Base-by-base conservation (phyloP, 1,140 invertebrate species). In the Drosophila varians region DNA sequence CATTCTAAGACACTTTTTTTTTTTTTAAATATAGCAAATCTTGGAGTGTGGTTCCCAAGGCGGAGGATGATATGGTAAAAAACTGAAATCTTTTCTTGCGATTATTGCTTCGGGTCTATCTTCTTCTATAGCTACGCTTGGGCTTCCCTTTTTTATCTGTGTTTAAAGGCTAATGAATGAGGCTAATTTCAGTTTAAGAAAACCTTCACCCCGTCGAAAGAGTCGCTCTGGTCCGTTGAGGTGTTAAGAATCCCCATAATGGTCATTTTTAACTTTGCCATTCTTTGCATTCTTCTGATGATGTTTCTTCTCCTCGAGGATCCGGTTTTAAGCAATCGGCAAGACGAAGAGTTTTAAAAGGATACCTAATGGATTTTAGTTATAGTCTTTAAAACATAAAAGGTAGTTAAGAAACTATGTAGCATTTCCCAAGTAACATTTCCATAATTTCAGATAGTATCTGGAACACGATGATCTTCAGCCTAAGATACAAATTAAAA, bases 281-380 rank as follows among this genome's bases (percentile, higher is more conserved):
- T 62, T 11, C 28, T 62, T 19, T 62, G 28, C 42, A 62, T 62
- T 23, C 60, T 62, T 11, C 2, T 60, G 26, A 62, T 62, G 60
- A 62, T 62, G 60, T 62, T 60, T 42, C 60, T 55, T 6, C n/a
- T 62, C n/a, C 23, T 62, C 9, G 56, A 55, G 40, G 21, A 25
- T 25, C 9, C 16, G 25, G 38, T 42, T 42, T 6, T 9, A 11
- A 42, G 18, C 8, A 18, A 42, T 42, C 38, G 36, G 12, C n/a
- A 38, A 38, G 36, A 38, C 16, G 36, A 8, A 7, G 36, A 38
- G 5, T 4, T 38, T 12, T 38, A 38, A 31, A n/a, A 4, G 11
- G 28, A 31, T 31, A 31, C n/a, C n/a, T n/a, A 1, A 31, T 31
- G 28, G 9, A 31, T 3, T 9, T n/a, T 31, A 9, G 1, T 1